Base-by-base conservation (phyloP, 2,113 vertebrate genomes). In the Isichthys henryi region DNA sequence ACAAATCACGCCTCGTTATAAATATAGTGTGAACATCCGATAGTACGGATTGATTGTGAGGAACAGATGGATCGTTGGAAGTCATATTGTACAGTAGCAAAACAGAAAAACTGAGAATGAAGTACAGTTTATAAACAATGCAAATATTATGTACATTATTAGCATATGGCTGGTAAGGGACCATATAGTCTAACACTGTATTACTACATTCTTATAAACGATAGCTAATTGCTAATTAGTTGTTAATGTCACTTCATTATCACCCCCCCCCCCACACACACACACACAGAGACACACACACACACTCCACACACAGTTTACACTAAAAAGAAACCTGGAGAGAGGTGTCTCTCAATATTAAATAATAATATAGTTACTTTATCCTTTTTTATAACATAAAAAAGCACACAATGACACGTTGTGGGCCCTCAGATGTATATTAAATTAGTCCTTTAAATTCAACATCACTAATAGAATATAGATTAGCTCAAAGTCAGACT, bases 381-480 rank as follows among this genome's bases (percentile, higher is more conserved):
- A 48, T 86, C 83, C 83, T 50, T 46, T 11, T 86, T 86, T 86
- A 23, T 27, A 21, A 15, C 5, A 50, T 2, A 35, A 27, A 80
- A 77, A 43, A 43, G 27, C 35, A 43, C 48, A 89, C n/a, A 31
- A 2, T 35, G 87, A 39, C 87, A 43, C 39, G 13, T 62, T 15
- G 27, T 31, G 13, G 27, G 49, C 27, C 50, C 86, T 74, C 62
- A 74, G 88, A 49, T 88, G 88, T 43, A 74, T 74, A 74, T 88
- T 88, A 45, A 52, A 80, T 82, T 82, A 66, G 74, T 35, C 62
- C 21, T 39, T 74, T 80, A 86, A 53, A 66, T 66, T 50, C 52
- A 39, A 66, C 52, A 89, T 74, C 83, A 45, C 86, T 84, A 50
- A 85, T 84, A 49, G 85, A 82, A 88, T 91, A 74, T 46, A 70